Conservation (phyloP, 2,888 invertebrate genomes). For the Eugnorisma glareosa region DNA sequence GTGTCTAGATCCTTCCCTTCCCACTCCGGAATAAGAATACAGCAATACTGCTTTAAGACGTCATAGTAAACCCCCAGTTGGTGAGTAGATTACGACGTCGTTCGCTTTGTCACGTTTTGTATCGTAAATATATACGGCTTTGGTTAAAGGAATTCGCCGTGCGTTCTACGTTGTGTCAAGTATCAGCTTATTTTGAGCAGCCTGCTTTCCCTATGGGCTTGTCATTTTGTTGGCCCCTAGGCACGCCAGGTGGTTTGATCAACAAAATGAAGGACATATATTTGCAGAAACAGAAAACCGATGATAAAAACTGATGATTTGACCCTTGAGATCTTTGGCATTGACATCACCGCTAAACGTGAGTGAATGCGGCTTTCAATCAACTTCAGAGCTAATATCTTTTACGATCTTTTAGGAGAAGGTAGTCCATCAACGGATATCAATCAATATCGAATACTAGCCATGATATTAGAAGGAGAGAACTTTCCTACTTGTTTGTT, state of each 20-base stretch:
- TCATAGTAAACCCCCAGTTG: not conserved
- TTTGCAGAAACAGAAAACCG: not conserved
- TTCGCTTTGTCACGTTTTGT: not conserved
- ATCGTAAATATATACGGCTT: not conserved
- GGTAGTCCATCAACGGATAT: constrained; percentile 16
- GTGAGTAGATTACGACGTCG: not conserved
- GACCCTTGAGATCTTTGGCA: not conserved
- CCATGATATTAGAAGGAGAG: not conserved
- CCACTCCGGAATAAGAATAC: no score
- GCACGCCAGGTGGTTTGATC: no score
- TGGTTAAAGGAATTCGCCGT: not conserved
- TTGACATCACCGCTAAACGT: not conserved
- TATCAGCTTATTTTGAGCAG: not conserved
- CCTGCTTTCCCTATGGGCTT: no score
- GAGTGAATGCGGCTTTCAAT: not conserved
- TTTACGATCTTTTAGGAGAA: not conserved
- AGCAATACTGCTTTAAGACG: no score
- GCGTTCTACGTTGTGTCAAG: not conserved
- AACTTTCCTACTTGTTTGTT: constrained; percentile 36
- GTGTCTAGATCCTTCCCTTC: no score
- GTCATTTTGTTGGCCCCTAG: no score
- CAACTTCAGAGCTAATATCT: not conserved
- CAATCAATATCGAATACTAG: constrained; percentile 31
- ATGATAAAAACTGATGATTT: not conserved
- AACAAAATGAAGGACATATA: not conserved